Evolutionary conservation across 2,888 invertebrate species (phyloP), one percentile per base, ranked within the genome.

Genomic region (Xestia rhomboidea): DNA sequence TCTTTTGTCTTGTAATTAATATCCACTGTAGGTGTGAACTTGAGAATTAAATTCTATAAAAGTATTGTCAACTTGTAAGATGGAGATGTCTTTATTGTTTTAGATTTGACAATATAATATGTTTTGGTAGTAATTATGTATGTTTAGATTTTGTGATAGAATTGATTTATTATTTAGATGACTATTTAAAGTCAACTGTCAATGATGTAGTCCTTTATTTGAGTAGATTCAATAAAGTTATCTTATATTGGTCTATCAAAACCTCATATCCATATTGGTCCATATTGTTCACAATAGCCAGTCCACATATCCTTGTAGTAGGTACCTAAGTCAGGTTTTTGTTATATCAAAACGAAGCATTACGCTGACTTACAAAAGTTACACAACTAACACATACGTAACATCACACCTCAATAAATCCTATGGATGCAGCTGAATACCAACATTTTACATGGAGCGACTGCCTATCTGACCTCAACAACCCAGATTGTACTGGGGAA

Each of bases 1-100:
- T 81, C 11, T 49, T 73, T 68, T 54, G 63, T 81, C 34, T 81
- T 21, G 34, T 70, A 64, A 81, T 76, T 72, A 82, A 71, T 64
- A 63, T 10, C 66, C n/a, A n/a, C n/a, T 75, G 64, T 78, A 79
- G 83, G 83, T 86, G 83, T 81, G 78, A 81, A 86, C 60, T 51
- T 10, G 24, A 30, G 24, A 70, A 68, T 66, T 49, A 21, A 76
- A 66, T 41, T 68, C 73, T 64, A 7, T 68, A 66, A 60, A 70
- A 51, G 62, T 63, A 41, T 76, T 72, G 62, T 80, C n/a, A 57
- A 73, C 34, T 57, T 51, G 57, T 38, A 13, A 51, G 4, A 34
- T 67, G 13, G 34, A 1, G 27, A 13, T 10, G 21, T 27, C 27
- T 86, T 79, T 79, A 86, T 83, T 80, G 85, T 77, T 83, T 86